Conservation (phyloP, 2,888 invertebrate genomes). For the Acanthopleura granulata region DNA sequence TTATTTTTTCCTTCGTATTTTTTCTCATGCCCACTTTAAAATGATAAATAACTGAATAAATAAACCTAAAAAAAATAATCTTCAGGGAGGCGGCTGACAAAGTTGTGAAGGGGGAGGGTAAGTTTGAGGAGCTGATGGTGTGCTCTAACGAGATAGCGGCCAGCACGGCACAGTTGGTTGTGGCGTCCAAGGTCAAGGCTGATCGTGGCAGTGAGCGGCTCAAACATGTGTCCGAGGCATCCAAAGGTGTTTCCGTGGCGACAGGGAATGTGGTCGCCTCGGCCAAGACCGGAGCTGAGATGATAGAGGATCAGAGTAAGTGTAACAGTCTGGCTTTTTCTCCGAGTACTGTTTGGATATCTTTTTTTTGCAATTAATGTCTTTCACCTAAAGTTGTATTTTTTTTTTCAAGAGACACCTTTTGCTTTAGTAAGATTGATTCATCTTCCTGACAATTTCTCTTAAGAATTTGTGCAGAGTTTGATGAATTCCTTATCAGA, state of each 20-base stretch:
- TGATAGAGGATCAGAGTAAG: slow-evolving; percentile 85
- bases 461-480: too few species aligned
- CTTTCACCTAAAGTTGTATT: too few species aligned
- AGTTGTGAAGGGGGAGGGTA: slow-evolving; percentile 84
- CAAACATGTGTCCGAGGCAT: slow-evolving; percentile 85
- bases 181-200: slow-evolving; percentile 95
- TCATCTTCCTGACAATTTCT: too few species aligned
- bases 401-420: too few species aligned
- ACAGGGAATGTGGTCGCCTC: slow-evolving; percentile 95
- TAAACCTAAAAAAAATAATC: background rate
- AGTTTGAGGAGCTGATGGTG: slow-evolving; percentile 92
- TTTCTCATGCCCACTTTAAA: too few species aligned
- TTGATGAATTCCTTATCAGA: too few species aligned
- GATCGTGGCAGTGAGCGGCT: slow-evolving; percentile 85
- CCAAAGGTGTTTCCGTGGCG: slow-evolving; percentile 89
- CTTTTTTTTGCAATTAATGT: too few species aligned
- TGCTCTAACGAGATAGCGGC: slow-evolving; percentile 97
- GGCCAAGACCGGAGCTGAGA: slow-evolving; percentile 88
- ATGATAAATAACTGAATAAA: too few species aligned
- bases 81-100: slow-evolving; percentile 90
- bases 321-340: background rate
- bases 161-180: slow-evolving; percentile 96
- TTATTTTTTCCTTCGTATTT: too few species aligned
- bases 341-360: too few species aligned
- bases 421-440: too few species aligned